phyloP scores from a whole-genome alignment of 2,888 invertebrate genomes.

The Catocala fraxini region DNA sequence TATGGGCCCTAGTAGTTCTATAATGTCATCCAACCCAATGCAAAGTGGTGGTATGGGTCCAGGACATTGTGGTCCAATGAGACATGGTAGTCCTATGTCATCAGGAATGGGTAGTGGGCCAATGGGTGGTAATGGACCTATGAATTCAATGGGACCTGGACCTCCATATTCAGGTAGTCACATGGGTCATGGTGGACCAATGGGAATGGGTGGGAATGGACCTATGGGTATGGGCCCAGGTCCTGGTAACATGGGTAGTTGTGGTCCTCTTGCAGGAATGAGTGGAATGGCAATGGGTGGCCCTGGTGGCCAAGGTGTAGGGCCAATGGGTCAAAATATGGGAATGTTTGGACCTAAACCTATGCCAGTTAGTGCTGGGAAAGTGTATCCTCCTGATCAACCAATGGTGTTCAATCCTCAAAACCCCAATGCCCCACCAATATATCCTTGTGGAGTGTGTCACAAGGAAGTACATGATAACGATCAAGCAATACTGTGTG shows the following conservation, averaged over 20 bases:
- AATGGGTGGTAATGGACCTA: slow-evolving; percentile 85
- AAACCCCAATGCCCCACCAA: slow-evolving; percentile 99
- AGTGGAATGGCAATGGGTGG: slow-evolving; percentile 86
- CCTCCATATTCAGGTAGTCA: slow-evolving; percentile 84
- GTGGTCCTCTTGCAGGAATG: slow-evolving; percentile 85
- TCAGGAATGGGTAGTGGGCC: slow-evolving; percentile 88
- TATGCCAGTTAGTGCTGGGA: slow-evolving; percentile 96
- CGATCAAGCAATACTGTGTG: slow-evolving; percentile 98
- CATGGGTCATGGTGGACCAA: slow-evolving; percentile 85
- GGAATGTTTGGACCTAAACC: slow-evolving; percentile 93
- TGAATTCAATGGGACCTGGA: slow-evolving; percentile 83
- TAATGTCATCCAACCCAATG: slow-evolving; percentile 86
- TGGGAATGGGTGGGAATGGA: slow-evolving; percentile 83
- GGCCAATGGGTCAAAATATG: slow-evolving; percentile 89
- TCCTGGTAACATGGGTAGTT: slow-evolving; percentile 83
- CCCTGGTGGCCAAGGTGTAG: slow-evolving; percentile 84
- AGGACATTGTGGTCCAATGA: slow-evolving; percentile 85
- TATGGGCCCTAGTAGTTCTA: slow-evolving; percentile 86
- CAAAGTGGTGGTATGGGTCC: slow-evolving; percentile 84
- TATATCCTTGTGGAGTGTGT: slow-evolving; percentile 98
- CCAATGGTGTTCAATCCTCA: slow-evolving; percentile 99
- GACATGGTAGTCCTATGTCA: slow-evolving; percentile 86
- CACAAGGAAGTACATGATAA: slow-evolving; percentile 99
- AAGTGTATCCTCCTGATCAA: slow-evolving; percentile 98
- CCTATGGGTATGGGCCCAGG: slow-evolving; percentile 84